Evolutionary conservation across 2,113 vertebrate genomes (phyloP).

Genomic region (Dicrurus megarhynchus): DNA sequence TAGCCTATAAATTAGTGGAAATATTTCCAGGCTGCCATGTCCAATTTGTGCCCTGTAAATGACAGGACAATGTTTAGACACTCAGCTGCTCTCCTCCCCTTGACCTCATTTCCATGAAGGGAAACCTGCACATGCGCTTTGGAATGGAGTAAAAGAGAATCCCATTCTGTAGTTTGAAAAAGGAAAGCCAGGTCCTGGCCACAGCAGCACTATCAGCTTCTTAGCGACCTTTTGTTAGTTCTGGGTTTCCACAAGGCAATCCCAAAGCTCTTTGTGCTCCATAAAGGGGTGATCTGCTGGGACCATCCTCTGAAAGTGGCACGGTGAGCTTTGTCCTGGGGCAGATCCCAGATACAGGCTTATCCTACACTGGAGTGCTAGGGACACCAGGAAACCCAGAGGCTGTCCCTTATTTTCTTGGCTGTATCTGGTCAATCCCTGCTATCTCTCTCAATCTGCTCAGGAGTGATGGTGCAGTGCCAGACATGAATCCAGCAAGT

Average conservation of each 20-base stretch:
- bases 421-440: neutral
- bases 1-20: neutral
- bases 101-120: neutral
- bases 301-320: neutral
- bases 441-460: neutral
- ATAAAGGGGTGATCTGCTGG: neutral
- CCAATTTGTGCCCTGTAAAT: neutral
- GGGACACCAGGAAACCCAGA: neutral
- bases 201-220: neutral
- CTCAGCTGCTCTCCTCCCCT: neutral
- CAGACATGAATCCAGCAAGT: neutral
- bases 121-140: fast-evolving
- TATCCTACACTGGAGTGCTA: fast-evolving
- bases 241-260: neutral
- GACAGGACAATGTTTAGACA: neutral
- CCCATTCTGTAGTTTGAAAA: neutral
- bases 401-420: neutral
- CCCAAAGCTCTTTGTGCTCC: neutral
- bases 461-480: neutral
- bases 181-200: neutral
- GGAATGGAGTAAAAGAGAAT: neutral
- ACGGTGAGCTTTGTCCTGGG: fast-evolving
- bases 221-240: neutral
- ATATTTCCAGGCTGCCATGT: neutral
- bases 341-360: neutral